A percentile compares a stretch with the other conserved stretches of the same genome.
These are phyloP conservation scores for Patiria pectinifera DNA, from an alignment of 53 echinoderm and acorn worm genomes.

Conservation along the genomic window DNA sequence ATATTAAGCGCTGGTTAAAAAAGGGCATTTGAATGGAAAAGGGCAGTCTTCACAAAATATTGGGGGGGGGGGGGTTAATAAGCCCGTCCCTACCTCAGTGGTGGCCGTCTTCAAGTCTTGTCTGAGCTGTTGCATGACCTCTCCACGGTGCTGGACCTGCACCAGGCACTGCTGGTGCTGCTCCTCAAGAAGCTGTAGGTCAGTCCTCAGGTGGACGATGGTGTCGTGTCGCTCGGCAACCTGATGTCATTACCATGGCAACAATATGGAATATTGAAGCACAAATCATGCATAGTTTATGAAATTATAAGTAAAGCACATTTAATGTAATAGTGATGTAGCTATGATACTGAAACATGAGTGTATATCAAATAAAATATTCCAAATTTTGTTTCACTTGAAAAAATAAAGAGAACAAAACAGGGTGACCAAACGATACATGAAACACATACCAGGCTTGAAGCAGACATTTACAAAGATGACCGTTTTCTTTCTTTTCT, in stretches of 20 bases:
- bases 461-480: no score
- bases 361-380: no score
- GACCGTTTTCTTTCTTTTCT: no score
- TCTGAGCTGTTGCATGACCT: conserved; percentile 86
- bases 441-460: no score
- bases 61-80: neutral
- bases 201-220: conserved; percentile 75
- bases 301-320: no score
- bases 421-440: no score
- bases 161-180: conserved; percentile 80
- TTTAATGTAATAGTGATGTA: no score
- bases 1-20: no score
- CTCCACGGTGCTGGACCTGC: conserved; percentile 89
- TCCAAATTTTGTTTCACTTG: no score
- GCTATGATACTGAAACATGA: neutral
- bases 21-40: no score
- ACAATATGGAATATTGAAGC: neutral
- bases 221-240: conserved; percentile 93
- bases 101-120: conserved; percentile 67
- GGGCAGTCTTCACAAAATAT: no score
- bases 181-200: conserved; percentile 75
- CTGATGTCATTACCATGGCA: conserved; percentile 29
- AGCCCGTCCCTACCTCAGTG: conserved; percentile 28
- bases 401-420: no score
- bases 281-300: neutral